These are phyloP conservation scores for silkworm (Bombyx mori) DNA, from an alignment of 1,140 invertebrate species.

Conservation along the genomic window DNA sequence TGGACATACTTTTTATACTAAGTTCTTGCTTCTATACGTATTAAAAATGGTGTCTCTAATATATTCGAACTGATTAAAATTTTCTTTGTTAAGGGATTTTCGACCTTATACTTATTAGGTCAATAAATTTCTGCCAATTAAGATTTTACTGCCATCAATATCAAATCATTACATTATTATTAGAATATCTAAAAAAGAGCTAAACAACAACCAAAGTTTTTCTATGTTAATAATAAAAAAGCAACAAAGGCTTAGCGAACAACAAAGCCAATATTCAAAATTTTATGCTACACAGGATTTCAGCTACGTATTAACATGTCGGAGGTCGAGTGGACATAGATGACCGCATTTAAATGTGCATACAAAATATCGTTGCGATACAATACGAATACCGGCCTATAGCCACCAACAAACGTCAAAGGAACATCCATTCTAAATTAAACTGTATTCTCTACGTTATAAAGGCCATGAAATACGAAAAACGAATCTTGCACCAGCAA, in stretches of 20 bases:
- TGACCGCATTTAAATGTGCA: slow-evolving; percentile 63
- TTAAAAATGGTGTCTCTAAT: too few species aligned
- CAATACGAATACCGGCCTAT: slow-evolving; percentile 48
- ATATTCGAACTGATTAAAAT: too few species aligned
- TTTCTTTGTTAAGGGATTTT: too few species aligned
- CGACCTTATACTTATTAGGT: too few species aligned
- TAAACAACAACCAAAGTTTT: too few species aligned
- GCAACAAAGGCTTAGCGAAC: slow-evolving; percentile 1
- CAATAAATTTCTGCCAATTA: too few species aligned
- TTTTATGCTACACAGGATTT: slow-evolving; percentile 25
- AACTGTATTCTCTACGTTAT: slow-evolving; percentile 3
- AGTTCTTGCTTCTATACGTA: too few species aligned
- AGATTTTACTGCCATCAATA: too few species aligned
- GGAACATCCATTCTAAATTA: slow-evolving; percentile 5
- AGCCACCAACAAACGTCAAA: slow-evolving; percentile 17
- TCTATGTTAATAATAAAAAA: too few species aligned
- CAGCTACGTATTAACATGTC: slow-evolving; percentile 37
- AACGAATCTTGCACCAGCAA: not conserved
- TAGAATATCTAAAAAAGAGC: too few species aligned
- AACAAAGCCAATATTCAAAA: slow-evolving; percentile 20
- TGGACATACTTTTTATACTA: too few species aligned
- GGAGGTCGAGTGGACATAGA: slow-evolving; percentile 33
- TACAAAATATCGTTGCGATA: slow-evolving; percentile 59
- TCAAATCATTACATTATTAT: too few species aligned
- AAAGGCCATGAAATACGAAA: not conserved